Evolutionary conservation across 2,113 vertebrate genomes (phyloP), one percentile per base, ranked within the genome.

Genomic region (Megalops atlanticus): DNA sequence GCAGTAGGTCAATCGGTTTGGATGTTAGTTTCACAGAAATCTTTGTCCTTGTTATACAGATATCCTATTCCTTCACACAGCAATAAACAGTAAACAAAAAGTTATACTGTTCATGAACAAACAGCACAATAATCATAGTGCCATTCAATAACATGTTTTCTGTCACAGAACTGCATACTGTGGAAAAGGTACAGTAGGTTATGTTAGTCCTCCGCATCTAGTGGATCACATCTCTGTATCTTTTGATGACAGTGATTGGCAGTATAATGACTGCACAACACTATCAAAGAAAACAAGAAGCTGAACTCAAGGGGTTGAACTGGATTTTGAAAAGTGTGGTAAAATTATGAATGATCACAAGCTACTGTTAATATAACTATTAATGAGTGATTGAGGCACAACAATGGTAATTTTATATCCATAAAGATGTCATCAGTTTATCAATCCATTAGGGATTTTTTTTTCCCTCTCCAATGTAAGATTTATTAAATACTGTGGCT

Each of bases 391-490:
- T 91, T 87, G 18, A 78, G 92, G 90, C 87, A 89, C 92, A 94
- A 93, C 93, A 93, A 93, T 93, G 92, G 92, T 94, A 91, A 94
- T 94, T 94, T 94, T 88, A 58, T 31, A 73, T 90, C 93, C 91
- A 92, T 91, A 92, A 93, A 93, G 90, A 92, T 95, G 96, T 96
- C 96, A 95, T 94, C 94, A 96, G 95, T 95, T 93, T 92, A 94
- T 91, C 93, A 92, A 90, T 94, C 95, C 92, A 92, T 92, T 94
- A 91, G 93, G 93, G 91, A 93, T 91, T 94, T 95, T n/a, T 95
- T n/a, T 95, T 86, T 58, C 89, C 88, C 91, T 85, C 90, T 89
- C 86, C 88, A 91, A 93, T 93, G 92, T 89, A 90, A 94, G 95
- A 95, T 96, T 97, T 97, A 96, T 96, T 96, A 95, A 95, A 94